Evolutionary conservation across 2,113 vertebrate species (phyloP).

Genomic region (Ammodramus savannarum): DNA sequence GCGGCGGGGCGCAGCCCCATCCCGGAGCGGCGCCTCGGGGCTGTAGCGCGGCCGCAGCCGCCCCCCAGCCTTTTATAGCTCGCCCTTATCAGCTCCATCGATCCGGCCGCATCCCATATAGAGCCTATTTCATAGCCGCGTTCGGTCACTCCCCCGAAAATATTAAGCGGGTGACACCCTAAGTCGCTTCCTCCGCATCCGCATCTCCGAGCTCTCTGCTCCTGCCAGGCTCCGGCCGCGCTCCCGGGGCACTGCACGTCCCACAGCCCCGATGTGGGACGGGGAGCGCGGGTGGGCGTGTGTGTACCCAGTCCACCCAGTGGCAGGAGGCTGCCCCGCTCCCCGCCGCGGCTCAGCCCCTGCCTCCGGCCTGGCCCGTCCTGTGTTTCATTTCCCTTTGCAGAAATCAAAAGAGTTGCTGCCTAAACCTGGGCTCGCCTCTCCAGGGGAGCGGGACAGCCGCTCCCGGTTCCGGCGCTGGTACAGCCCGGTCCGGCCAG

Average conservation of each 20-base stretch:
- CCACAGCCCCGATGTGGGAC: background rate
- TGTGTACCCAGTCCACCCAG: background rate
- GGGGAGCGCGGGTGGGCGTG: background rate
- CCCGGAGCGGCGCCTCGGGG: background rate
- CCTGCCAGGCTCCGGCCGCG: background rate
- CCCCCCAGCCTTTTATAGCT: conserved; percentile 79
- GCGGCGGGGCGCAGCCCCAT: conserved; percentile 4
- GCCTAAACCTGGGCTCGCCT: background rate
- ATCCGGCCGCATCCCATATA: conserved; percentile 72
- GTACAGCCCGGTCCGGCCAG: background rate
- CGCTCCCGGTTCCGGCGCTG: background rate
- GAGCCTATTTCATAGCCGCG: conserved; percentile 48
- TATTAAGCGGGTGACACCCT: conserved; percentile 46
- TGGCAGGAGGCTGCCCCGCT: background rate
- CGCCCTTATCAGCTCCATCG: conserved; percentile 75
- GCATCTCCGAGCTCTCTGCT: background rate
- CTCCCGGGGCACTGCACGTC: background rate
- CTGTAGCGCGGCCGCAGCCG: conserved; percentile 19
- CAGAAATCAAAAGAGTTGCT: background rate
- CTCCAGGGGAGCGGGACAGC: background rate
- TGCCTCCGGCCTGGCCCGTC: background rate
- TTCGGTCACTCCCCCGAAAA: conserved; percentile 34
- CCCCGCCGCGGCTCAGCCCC: background rate
- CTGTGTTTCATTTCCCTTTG: background rate
- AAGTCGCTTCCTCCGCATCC: background rate